Evolutionary conservation across 2,113 vertebrate species (phyloP), one percentile per base, ranked within the genome.

Genomic region (Galemys pyrenaicus): DNA sequence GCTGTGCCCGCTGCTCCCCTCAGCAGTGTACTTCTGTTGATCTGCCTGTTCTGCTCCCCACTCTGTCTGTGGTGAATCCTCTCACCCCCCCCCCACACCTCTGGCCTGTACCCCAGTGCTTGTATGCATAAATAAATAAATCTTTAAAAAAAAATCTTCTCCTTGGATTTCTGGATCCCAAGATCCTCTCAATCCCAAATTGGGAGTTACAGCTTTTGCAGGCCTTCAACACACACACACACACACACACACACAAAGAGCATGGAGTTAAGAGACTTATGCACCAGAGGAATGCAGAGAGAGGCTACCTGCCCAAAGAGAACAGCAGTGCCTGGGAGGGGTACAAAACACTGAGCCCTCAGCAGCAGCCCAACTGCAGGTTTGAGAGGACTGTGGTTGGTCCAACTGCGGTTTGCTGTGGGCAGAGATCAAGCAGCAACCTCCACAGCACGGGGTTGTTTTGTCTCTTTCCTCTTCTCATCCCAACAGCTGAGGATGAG

Each of bases 391-490:
- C 49, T 17, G 49, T 51, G 49, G 15, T 51, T 51, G 56, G 26
- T 11, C 39, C 70, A 68, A 28, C 8, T 73, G 13, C 49, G 70
- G 41, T 37, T 74, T 78, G 22, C 54, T 80, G 54, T 77, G n/a
- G 49, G 19, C 9, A 71, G 13, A n/a, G 39, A 19, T 51, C 35
- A 95, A 58, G 35, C 4, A 8, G 41, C 41, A 49, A n/a, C 67
- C 51, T 30, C 41, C 22, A 16, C 24, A 17, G 17, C 4, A 11
- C 26, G 86, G 46, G 77, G 37, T 58, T 58, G 28, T 22, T 58
- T 85, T 78, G 26, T 49, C 20, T 65, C 15, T 82, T 85, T 92
- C 58, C 86, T 92, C 35, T 82, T 87, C 70, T 92, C 37, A 95
- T 37, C 16, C 7, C 24, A 20, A 35, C 5, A 32, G 9, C 28